Conservation (phyloP, 2,797 vertebrate species). For the Mormyrops boulengeri region DNA sequence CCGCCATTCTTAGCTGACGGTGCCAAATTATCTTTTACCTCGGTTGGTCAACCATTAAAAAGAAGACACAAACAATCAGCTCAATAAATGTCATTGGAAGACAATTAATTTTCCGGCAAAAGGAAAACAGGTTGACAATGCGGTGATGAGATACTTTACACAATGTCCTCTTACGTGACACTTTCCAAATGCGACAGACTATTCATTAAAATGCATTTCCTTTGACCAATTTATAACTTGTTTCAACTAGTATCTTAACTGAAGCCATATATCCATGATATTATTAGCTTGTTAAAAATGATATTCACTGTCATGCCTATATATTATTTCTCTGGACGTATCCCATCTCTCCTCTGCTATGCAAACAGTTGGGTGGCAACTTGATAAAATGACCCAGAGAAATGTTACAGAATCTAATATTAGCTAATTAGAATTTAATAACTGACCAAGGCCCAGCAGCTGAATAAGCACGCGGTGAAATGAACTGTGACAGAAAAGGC, state of each 20-base stretch:
- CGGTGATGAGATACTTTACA: background rate
- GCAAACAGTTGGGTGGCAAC: background rate
- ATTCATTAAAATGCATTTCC: background rate
- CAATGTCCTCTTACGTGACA: background rate
- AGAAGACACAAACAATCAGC: background rate
- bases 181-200: background rate
- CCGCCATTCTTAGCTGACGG: background rate
- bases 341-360: background rate
- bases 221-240: background rate
- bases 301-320: background rate
- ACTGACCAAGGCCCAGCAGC: background rate
- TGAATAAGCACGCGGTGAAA: background rate
- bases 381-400: background rate
- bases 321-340: background rate
- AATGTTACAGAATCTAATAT: conserved; percentile 11
- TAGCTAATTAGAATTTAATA: background rate
- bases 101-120: background rate
- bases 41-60: background rate
- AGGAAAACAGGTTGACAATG: background rate
- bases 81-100: background rate
- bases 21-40: background rate
- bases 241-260: background rate
- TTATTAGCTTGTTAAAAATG: background rate
- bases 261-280: background rate
- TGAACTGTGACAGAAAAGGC: background rate